phyloP scores from a whole-genome alignment of 2,888 invertebrate genomes.

The Panopea generosa region DNA sequence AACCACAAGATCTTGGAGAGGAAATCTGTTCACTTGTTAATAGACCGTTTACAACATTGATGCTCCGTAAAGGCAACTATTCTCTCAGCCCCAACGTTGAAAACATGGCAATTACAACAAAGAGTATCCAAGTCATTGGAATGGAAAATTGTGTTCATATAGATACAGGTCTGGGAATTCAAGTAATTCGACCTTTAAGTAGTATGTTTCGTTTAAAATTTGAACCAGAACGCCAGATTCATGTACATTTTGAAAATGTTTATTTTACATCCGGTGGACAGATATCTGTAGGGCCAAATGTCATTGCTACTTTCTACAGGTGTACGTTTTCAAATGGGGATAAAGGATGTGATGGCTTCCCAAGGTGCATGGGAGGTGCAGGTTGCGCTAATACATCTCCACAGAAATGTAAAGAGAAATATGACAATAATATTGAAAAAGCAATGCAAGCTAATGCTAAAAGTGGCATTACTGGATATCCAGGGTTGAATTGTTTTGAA shows the following conservation, averaged over 20 bases:
- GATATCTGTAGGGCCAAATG: background rate
- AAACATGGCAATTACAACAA: background rate
- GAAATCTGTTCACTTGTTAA: slow-evolving; percentile 10
- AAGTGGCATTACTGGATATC: slow-evolving; percentile 21
- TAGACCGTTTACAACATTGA: slow-evolving; percentile 27
- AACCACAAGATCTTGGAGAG: background rate
- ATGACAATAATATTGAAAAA: background rate
- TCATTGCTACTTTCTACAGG: slow-evolving; percentile 17
- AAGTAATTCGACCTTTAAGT: background rate
- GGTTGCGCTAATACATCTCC: slow-evolving; percentile 11
- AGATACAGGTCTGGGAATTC: background rate
- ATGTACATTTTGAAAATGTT: slow-evolving; percentile 49
- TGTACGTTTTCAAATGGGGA: slow-evolving; percentile 36
- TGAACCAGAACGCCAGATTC: slow-evolving; percentile 2
- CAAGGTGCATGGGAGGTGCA: slow-evolving; percentile 8
- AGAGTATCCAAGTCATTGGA: slow-evolving; percentile 46
- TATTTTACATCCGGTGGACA: slow-evolving; percentile 17
- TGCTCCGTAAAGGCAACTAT: slow-evolving; percentile 30
- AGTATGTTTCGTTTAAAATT: background rate
- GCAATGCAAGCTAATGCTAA: background rate
- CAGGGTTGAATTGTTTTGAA: slow-evolving; percentile 16
- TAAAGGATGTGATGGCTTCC: slow-evolving; percentile 17
- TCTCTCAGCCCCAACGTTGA: background rate
- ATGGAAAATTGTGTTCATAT: slow-evolving; percentile 40
- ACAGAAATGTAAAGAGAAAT: background rate